Conservation (phyloP, 1,140 invertebrate genomes). For the Pseudachorutes palmiensis region DNA sequence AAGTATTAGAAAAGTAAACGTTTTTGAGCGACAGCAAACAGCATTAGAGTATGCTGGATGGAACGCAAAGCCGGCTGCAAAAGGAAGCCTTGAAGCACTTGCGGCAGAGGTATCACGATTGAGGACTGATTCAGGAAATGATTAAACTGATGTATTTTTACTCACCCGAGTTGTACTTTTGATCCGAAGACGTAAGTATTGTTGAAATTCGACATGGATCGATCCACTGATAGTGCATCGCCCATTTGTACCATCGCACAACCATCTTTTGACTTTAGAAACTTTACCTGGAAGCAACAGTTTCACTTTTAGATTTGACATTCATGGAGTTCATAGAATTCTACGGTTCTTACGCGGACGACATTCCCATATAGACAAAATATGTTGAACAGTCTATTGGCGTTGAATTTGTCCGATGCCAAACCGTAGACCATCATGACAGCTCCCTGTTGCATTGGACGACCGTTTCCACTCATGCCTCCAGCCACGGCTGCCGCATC, state of each 20-base stretch:
- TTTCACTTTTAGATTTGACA: neutral
- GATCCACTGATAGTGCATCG: constrained; percentile 83
- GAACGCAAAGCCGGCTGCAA: too few species aligned
- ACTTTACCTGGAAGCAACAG: constrained; percentile 71
- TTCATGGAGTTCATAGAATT: neutral
- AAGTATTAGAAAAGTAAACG: too few species aligned
- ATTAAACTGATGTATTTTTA: constrained; percentile 17
- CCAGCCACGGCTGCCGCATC: constrained; percentile 40
- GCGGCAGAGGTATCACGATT: too few species aligned
- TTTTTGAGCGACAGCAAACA: too few species aligned
- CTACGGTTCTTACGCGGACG: constrained; percentile 64
- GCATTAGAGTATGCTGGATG: too few species aligned
- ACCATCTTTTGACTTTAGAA: constrained; percentile 96
- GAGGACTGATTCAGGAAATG: constrained; percentile 25
- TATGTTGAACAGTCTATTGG: constrained; percentile 95
- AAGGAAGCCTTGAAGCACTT: too few species aligned
- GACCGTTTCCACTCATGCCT: constrained; percentile 32
- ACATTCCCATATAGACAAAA: constrained; percentile 98
- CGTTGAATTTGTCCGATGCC: constrained; percentile 84
- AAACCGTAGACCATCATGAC: constrained; percentile 98
- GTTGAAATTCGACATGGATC: constrained; percentile 89
- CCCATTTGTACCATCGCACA: constrained; percentile 99
- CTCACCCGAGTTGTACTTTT: constrained; percentile 55
- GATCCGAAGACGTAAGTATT: constrained; percentile 71
- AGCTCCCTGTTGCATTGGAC: constrained; percentile 59